Evolutionary conservation across 2,888 invertebrate genomes (phyloP), one percentile per base, ranked within the genome.

Genomic region (Chymomyza fuscimana): DNA sequence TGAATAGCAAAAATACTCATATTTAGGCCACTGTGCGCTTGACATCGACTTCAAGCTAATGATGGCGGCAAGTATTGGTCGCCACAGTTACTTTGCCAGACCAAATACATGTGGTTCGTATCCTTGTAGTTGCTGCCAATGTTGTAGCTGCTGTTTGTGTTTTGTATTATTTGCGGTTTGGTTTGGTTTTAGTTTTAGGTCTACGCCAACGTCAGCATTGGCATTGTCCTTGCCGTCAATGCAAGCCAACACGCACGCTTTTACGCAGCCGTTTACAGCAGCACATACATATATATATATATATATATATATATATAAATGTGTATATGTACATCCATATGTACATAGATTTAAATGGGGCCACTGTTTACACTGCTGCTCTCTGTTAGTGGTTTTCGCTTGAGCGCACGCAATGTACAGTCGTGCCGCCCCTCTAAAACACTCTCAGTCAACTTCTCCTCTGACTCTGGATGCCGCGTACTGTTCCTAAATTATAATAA

Each of bases 161-260:
- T 80, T 80, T 85, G 81, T 69, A 77, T 87, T 85, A 80, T 85
- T 86, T 87, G 87, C 74, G 85, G 85, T 81, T 85, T 71, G 32
- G 32, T 32, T 32, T 7, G 32, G 25, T 25, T 25, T 25, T 77
- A 76, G 77, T 79, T 87, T 85, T 69, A 72, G 87, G 83, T 79
- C 80, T 84, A 78, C 81, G 74, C 77, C 83, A 83, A 85, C n/a
- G 58, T 83, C 76, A 74, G 70, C 56, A 52, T 60, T 64, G 65
- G 73, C 86, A 83, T 54, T 46, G 10, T 46, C 40, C 40, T 46
- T 46, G 40, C 40, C 40, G 4, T 10, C 40, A 46, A 46, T 46
- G 40, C 40, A 46, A 4, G 40, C 40, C 12, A 4, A 15, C 58
- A 58, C 82, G 81, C 83, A 81, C 69, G 64, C 25, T 50, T 50